Conservation (phyloP, 2,113 vertebrate genomes). For the Kobus ellipsiprymnus region DNA sequence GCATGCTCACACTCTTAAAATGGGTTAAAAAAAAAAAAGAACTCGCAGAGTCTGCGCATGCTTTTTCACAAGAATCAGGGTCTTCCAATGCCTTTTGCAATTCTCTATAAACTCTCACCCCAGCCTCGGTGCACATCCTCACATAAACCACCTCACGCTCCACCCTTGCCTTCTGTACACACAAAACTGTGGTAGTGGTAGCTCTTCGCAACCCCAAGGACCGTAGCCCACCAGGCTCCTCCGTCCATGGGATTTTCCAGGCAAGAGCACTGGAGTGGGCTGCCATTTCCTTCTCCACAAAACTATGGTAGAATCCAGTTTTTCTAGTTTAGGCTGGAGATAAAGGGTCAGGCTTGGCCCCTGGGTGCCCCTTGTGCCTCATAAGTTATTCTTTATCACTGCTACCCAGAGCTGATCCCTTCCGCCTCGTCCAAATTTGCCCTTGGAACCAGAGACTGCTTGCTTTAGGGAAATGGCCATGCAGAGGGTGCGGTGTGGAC, state of each 20-base stretch:
- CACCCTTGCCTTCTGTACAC: not conserved
- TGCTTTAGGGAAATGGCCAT: not conserved
- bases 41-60: not conserved
- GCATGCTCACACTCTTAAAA: not conserved
- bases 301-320: not conserved
- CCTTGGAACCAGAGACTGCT: not conserved
- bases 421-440: not conserved
- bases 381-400: not conserved
- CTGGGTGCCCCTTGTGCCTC: not conserved
- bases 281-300: not conserved
- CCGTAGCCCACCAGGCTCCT: accelerated
- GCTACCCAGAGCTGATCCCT: not conserved
- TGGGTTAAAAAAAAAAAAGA: not conserved
- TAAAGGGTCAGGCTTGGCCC: not conserved
- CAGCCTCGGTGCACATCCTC: not conserved
- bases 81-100: not conserved
- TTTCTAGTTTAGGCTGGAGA: not conserved
- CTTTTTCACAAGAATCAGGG: not conserved
- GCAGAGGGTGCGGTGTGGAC: not conserved
- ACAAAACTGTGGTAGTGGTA: accelerated
- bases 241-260: not conserved
- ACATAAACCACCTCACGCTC: not conserved
- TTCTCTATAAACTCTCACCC: not conserved
- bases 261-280: not conserved
- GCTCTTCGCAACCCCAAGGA: not conserved